A percentile compares a stretch with the other conserved stretches of the same genome.
phyloP scores from a whole-genome alignment of 2,797 vertebrate genomes.

The Myripristis jacobus region DNA sequence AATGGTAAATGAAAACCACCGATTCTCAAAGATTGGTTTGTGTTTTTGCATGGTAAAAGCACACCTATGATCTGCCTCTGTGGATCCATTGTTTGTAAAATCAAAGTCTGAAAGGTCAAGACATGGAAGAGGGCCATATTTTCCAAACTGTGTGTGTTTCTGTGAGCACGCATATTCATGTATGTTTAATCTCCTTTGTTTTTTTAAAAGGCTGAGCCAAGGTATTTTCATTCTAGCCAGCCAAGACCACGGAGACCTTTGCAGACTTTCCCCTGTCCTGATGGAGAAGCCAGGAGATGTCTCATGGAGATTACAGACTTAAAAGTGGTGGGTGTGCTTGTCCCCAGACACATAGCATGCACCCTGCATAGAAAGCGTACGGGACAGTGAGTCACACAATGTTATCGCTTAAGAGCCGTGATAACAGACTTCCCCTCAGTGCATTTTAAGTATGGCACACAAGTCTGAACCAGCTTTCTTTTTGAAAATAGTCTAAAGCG shows the following conservation, averaged over 20 bases:
- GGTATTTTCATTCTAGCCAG: conserved; percentile 31
- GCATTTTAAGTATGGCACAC: conserved; percentile 20
- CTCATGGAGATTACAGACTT: conserved; percentile 54
- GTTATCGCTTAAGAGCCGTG: conserved; percentile 39
- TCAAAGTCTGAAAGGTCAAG: neutral
- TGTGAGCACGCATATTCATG: neutral
- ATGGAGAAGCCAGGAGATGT: conserved; percentile 61
- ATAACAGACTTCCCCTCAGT: conserved; percentile 36
- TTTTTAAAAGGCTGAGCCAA: conserved; percentile 35
- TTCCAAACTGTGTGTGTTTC: neutral
- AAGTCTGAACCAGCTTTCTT: conserved; percentile 20
- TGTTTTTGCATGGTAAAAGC: too few species aligned
- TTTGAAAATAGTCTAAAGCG: conserved; percentile 3
- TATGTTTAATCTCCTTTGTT: conserved; percentile 2
- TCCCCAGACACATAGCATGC: neutral
- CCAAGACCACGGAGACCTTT: conserved; percentile 37
- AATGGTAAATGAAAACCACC: too few species aligned
- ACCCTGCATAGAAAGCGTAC: conserved; percentile 4
- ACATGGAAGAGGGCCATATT: neutral
- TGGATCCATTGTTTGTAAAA: too few species aligned
- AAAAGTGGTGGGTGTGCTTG: neutral
- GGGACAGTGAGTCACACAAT: conserved; percentile 42
- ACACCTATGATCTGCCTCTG: too few species aligned
- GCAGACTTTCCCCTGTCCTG: conserved; percentile 32
- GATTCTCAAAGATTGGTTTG: too few species aligned